Percentiles rank a stretch among this genome's conserved stretches.
phyloP scores from a whole-genome alignment of 2,797 vertebrate genomes.

The Lagocephalus sceleratus region DNA sequence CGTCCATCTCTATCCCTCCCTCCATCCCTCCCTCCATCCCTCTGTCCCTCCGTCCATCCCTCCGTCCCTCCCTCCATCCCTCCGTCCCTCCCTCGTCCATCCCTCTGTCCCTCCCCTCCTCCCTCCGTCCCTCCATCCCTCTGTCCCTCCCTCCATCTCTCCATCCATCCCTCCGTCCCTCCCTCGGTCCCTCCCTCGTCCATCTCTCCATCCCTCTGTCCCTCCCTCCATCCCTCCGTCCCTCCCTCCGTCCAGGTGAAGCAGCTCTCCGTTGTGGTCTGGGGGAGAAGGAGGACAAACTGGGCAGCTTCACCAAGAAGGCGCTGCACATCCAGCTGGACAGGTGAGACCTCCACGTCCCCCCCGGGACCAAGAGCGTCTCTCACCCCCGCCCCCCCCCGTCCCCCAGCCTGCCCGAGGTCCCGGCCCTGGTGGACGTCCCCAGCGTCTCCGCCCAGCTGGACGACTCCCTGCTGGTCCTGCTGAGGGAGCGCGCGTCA shows the following conservation, averaged over 20 bases:
- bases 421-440: constrained; percentile 90
- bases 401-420: constrained; percentile 88
- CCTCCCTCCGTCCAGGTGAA: constrained; percentile 80
- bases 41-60: no score
- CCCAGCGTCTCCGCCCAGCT: constrained; percentile 93
- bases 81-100: no score
- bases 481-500: constrained; percentile 83
- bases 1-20: no score
- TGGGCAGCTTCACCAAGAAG: constrained; percentile 93
- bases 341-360: constrained; percentile 76
- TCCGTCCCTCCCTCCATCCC: no score
- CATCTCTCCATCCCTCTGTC: background rate
- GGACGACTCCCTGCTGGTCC: constrained; percentile 86
- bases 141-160: no score
- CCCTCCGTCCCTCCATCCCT: no score
- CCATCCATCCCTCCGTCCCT: no score
- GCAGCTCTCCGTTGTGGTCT: constrained; percentile 84
- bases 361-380: no score
- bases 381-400: no score
- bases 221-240: background rate
- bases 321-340: constrained; percentile 95
- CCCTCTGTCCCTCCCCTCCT: no score
- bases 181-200: no score
- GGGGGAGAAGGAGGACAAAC: constrained; percentile 84
- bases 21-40: no score